Conservation (phyloP, 2,113 vertebrate species). For the Piprites chloris region DNA sequence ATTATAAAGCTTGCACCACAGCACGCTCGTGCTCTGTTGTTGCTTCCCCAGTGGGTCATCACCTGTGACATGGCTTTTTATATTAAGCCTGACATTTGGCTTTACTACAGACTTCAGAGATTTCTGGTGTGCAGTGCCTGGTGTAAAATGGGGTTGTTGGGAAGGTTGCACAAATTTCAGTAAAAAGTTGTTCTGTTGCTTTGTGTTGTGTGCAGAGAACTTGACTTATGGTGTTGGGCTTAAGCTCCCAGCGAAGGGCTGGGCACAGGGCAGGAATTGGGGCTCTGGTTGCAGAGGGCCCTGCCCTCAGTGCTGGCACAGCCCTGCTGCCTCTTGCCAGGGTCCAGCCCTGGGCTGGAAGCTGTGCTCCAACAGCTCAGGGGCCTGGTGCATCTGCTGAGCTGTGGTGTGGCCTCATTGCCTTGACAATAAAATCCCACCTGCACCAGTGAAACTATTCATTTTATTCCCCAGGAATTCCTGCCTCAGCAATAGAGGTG, state of each 20-base stretch:
- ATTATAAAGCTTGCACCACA: not conserved
- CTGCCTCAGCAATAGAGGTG: not conserved
- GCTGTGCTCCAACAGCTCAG: not conserved
- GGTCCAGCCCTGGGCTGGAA: not conserved
- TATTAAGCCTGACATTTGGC: not conserved
- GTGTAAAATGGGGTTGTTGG: not conserved
- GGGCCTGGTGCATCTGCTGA: not conserved
- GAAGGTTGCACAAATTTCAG: not conserved
- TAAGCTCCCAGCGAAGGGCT: too few species aligned
- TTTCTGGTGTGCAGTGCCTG: not conserved
- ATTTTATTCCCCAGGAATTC: not conserved
- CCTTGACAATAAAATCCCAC: not conserved
- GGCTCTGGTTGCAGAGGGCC: not conserved
- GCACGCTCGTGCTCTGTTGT: fast-evolving
- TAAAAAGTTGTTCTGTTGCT: not conserved
- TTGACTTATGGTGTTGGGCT: not conserved
- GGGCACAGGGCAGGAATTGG: too few species aligned
- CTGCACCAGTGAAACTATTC: not conserved
- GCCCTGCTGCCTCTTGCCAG: not conserved
- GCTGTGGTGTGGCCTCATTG: not conserved
- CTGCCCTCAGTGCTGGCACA: not conserved
- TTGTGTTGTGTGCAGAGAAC: not conserved
- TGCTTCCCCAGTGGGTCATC: not conserved
- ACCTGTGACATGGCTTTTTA: not conserved
- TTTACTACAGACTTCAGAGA: not conserved